Base-by-base conservation (phyloP, 2,888 invertebrate genomes). In the Tolmerus cingulatus region DNA sequence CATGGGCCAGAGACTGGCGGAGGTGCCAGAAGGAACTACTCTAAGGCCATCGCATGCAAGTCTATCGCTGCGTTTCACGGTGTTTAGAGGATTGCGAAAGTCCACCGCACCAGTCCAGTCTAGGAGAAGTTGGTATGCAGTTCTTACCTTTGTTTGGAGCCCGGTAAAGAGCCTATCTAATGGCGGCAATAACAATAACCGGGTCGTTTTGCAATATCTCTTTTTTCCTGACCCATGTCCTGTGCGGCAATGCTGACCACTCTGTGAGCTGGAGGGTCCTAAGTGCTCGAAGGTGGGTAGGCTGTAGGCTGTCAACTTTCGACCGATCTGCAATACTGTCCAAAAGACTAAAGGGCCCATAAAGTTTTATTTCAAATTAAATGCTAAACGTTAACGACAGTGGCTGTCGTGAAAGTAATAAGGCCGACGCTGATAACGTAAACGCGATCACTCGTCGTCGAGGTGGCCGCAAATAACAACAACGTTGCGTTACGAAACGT, bases 351-450 rank as follows among this genome's bases (percentile, higher is more conserved):
- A 79, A 79, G 79, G 79, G 79, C 23, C 66, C 79, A 79, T 79
- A 51, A 79, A 79, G 30, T 51, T 79, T 79, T 51, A 79, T 79
- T 51, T 79, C 79, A 79, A 79, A 79, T 79, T 79, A 79, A 79
- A 66, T 4, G 66, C 4, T 66, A 66, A 66, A 79, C 46, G 79
- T 78, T 78, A 78, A 78, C 43, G 78, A 78, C 43, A 43, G 40
- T 23, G 78, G 46, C 51, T 79, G 79, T 46, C 30, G 40, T n/a
- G 51, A 40, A 79, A 30, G 27, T 51, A 79, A 79, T 79, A 79
- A 79, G 27, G 27, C 66, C 27, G 66, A 4, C 8, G 23, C 27
- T 66, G 66, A 66, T 66, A 66, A 66, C 23, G 23, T 27, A 66
- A 66, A 66, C 66, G 66, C 66, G 66, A 66, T 66, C 66, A 66